These are phyloP conservation scores for Labeo rohita DNA, from an alignment of 2,113 vertebrate genomes.

Conservation along the genomic window DNA sequence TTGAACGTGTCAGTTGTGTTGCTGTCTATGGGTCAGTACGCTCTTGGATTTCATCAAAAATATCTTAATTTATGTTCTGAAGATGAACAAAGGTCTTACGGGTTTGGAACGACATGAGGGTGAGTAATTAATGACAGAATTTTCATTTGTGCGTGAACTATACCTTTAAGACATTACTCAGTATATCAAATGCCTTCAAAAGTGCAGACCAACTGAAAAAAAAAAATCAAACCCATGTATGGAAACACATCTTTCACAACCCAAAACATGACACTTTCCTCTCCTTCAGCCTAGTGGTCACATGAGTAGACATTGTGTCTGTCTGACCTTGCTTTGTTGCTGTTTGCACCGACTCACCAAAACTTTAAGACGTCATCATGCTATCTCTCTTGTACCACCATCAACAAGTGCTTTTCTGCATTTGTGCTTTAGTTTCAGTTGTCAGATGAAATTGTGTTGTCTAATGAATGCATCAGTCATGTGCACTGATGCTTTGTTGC, in stretches of 20 bases:
- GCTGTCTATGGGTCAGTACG: too few species aligned
- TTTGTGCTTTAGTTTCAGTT: not conserved
- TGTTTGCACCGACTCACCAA: not conserved
- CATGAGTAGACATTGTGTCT: not conserved
- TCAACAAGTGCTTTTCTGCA: constrained; percentile 20
- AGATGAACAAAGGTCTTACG: too few species aligned
- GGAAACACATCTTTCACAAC: not conserved
- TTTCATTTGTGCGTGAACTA: too few species aligned
- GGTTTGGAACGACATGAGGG: too few species aligned
- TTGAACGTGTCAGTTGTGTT: too few species aligned
- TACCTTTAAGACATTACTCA: not conserved
- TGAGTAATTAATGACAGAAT: too few species aligned
- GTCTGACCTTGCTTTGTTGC: constrained; percentile 4
- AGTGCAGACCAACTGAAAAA: not conserved
- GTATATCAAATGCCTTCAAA: not conserved
- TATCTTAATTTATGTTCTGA: too few species aligned
- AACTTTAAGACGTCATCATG: not conserved
- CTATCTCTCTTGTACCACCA: constrained; percentile 9
- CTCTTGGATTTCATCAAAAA: too few species aligned
- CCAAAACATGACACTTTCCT: not conserved
- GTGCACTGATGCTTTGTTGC: not conserved
- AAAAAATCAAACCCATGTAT: not conserved
- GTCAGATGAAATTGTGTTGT: not conserved
- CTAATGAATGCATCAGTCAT: not conserved
- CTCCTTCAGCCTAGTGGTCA: not conserved